Evolutionary conservation across 2,888 invertebrate genomes (phyloP), one percentile per base, ranked within the genome.

Genomic region (Spodoptera littoralis): DNA sequence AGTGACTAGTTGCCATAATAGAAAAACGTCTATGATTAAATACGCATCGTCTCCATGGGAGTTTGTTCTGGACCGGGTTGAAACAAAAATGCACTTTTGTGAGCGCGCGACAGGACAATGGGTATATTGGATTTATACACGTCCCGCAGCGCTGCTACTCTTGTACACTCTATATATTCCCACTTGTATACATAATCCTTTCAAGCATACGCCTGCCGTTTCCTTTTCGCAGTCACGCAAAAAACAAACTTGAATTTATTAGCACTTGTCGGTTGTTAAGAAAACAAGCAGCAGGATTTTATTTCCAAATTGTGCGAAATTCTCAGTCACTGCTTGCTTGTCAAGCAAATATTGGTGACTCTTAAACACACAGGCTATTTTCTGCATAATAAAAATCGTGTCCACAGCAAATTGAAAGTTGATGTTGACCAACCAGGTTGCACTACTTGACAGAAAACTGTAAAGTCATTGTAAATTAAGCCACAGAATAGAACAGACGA

Each of bases 71-170:
- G 70, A 70, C 62, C 67, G 69, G 60, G 78, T 73, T 78, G 67
- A 73, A 81, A 83, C 82, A 85, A 88, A 83, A 88, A 86, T 84
- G 85, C 84, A 85, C 80, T 88, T 85, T 85, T 84, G 81, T 82
- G 81, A 78, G 82, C 78, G 78, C 81, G 79, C 84, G 90, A 91
- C 91, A 91, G 90, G 82, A 91, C 92, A 92, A 92, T 92, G 90
- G 88, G 69, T 73, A 79, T 75, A 83, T 81, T 81, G 85, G 85
- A 90, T 91, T 92, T 91, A 90, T 91, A 86, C 87, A 84, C 85
- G 79, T 81, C 89, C 87, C 86, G 88, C 87, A 76, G 90, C 83
- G 89, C 87, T 81, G 73, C 81, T 74, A 71, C 81, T 74, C 80
- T 76, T 84, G 85, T 86, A 72, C 71, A 65, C 70, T 62, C 71